Conservation (phyloP, 1,140 invertebrate genomes). For the Cephus cinctus region DNA sequence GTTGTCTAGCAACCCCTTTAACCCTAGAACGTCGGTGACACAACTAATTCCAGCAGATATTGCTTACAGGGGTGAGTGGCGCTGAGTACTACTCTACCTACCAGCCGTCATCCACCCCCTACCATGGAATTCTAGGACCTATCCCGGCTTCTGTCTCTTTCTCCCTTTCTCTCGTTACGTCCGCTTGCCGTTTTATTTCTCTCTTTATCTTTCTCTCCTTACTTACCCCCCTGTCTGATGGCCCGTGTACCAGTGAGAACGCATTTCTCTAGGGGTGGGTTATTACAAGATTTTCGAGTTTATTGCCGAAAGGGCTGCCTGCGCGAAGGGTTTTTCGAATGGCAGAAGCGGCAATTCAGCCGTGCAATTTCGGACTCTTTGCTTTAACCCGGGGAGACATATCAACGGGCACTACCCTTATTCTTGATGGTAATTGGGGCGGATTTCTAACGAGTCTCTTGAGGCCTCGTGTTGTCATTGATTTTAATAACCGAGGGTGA, state of each 20-base stretch:
- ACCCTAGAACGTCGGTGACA: conserved; percentile 38
- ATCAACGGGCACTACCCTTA: not conserved
- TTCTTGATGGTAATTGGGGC: conserved; percentile 33
- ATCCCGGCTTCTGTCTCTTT: no score
- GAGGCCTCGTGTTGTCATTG: conserved; percentile 28
- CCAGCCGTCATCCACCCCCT: no score
- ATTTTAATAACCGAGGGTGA: conserved; percentile 41
- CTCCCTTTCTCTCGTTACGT: no score
- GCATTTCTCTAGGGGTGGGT: conserved; percentile 18
- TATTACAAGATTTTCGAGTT: conserved; percentile 33
- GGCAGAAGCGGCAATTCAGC: conserved; percentile 1
- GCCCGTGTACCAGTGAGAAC: conserved; percentile 1
- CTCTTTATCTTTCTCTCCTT: conserved; percentile 2
- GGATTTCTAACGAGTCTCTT: conserved; percentile 32
- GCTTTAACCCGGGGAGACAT: conserved; percentile 2
- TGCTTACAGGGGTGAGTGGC: conserved; percentile 18
- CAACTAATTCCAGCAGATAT: conserved; percentile 47
- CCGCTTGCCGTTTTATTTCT: not conserved
- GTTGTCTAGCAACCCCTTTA: conserved; percentile 49
- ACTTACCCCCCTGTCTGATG: not conserved
- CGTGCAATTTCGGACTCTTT: conserved; percentile 24
- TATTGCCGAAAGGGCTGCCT: conserved; percentile 26
- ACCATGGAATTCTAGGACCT: no score
- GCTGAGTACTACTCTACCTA: no score
- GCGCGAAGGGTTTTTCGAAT: no score